A percentile compares a stretch with the other conserved stretches of the same genome.
Evolutionary conservation across 2,888 invertebrate genomes (phyloP).

Genomic region (Ormyrus nitidulus): DNA sequence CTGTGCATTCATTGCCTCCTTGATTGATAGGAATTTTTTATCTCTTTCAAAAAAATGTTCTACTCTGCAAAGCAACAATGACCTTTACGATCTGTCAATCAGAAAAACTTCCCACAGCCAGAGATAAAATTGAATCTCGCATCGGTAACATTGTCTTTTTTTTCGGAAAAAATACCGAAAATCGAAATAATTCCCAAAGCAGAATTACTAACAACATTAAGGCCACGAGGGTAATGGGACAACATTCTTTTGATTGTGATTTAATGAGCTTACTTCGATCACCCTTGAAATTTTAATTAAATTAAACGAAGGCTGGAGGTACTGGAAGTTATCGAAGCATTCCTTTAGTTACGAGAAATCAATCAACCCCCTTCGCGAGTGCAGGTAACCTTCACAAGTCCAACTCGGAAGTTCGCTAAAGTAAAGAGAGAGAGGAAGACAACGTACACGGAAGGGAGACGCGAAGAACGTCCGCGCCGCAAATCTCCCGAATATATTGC

Average conservation of each 20-base stretch:
- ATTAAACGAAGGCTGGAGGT: conserved; percentile 39
- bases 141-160: too few species aligned
- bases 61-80: too few species aligned
- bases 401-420: conserved; percentile 32
- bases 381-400: conserved; percentile 45
- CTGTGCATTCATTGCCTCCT: background rate
- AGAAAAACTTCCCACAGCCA: too few species aligned
- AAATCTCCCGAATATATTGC: conserved; percentile 19
- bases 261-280: conserved; percentile 32
- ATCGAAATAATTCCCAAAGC: too few species aligned
- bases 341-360: conserved; percentile 44
- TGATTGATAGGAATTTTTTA: conserved; percentile 16
- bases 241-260: conserved; percentile 6
- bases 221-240: background rate
- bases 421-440: conserved; percentile 36
- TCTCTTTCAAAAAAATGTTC: background rate
- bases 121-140: too few species aligned
- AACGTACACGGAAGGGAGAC: conserved; percentile 21
- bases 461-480: conserved; percentile 5
- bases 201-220: background rate
- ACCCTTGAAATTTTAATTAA: conserved; percentile 51
- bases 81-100: too few species aligned
- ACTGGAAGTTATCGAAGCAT: conserved; percentile 37
- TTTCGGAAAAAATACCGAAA: too few species aligned
- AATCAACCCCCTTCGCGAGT: conserved; percentile 28